Conservation (phyloP, 2,113 vertebrate genomes). For the Dissostichus mawsoni region DNA sequence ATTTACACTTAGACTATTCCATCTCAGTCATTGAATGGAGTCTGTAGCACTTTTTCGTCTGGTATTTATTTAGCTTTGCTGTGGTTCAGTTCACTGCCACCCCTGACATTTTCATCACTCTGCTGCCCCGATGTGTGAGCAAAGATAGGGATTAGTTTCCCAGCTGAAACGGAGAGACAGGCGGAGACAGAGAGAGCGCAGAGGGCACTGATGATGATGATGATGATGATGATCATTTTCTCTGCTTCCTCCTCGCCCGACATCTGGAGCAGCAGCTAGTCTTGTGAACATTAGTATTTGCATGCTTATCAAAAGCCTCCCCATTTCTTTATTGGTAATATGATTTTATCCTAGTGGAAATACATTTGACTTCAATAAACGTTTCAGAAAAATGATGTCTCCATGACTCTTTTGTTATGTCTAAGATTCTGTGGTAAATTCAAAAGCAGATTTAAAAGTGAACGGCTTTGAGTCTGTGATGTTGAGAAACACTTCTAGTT, state of each 20-base stretch:
- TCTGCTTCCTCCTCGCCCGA: constrained; percentile 48
- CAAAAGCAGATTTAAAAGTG: too few species aligned
- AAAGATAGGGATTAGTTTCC: constrained; percentile 54
- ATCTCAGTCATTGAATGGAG: constrained; percentile 55
- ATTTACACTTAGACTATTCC: constrained; percentile 59
- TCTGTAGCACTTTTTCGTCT: constrained; percentile 75
- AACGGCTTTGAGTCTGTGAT: background rate
- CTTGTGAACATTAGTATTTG: constrained; percentile 80
- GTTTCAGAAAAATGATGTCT: constrained; percentile 67
- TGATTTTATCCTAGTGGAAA: constrained; percentile 73
- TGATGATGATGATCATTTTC: constrained; percentile 3
- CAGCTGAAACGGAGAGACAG: constrained; percentile 25
- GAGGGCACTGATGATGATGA: background rate
- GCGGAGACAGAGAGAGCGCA: constrained; percentile 1
- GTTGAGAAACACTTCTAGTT: too few species aligned
- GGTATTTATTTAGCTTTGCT: constrained; percentile 79
- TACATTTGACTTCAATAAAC: constrained; percentile 81
- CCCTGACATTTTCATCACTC: constrained; percentile 36
- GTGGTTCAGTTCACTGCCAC: constrained; percentile 64
- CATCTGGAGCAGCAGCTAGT: constrained; percentile 60
- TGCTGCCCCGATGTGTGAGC: constrained; percentile 56
- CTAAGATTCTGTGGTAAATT: background rate
- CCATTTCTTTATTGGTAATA: constrained; percentile 73
- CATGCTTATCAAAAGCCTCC: constrained; percentile 75
- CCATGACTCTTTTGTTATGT: constrained; percentile 23